Base-by-base conservation (phyloP, 1,140 invertebrate species). In the Neodiprion lecontei region DNA sequence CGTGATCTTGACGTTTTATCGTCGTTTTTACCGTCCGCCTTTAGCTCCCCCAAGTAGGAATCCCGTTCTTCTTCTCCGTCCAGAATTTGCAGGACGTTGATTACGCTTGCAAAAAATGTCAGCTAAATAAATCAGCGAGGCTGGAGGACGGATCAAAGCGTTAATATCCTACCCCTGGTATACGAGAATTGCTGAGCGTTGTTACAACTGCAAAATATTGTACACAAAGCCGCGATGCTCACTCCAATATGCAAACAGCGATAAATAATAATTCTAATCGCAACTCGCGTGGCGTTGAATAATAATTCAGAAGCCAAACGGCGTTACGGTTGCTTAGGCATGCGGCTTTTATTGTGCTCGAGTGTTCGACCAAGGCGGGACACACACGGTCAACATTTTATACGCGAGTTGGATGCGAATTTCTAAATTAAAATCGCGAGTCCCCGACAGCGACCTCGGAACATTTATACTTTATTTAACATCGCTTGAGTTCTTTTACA, bases 241-340 rank as follows among this genome's bases (percentile, higher is more conserved):
- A 17, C 11, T 61, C 1, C 53, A 12, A 61, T 12, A 1, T 8
- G 53, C 53, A 14, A 61, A 40, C 28, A 40, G 53, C n/a, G 53
- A 61, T 61, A 61, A 61, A 61, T 61, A 61, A 61, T 17, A 17
- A 61, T 61, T 61, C 53, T 61, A 61, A 61, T 61, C 53, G 53
- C 53, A 5, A 61, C 11, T 12, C 9, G 2, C 5, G 28, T 0
- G 28, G 53, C 9, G 53, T 5, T 61, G n/a, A 61, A 61, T 61
- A 61, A 61, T 17, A 17, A 61, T 61, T 61, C 53, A 14, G 53
- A 14, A 61, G 11, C n/a, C 53, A 61, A 61, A 12, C 53, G 11
- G 53, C 53, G 53, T 61, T 14, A 7, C 53, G 53, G 11, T 17
- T 61, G 53, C 53, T 61, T 61, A 61, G 53, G 53, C n/a, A 61